Evolutionary conservation across 2,888 invertebrate species (phyloP).

Genomic region (Hyposoter didymator): DNA sequence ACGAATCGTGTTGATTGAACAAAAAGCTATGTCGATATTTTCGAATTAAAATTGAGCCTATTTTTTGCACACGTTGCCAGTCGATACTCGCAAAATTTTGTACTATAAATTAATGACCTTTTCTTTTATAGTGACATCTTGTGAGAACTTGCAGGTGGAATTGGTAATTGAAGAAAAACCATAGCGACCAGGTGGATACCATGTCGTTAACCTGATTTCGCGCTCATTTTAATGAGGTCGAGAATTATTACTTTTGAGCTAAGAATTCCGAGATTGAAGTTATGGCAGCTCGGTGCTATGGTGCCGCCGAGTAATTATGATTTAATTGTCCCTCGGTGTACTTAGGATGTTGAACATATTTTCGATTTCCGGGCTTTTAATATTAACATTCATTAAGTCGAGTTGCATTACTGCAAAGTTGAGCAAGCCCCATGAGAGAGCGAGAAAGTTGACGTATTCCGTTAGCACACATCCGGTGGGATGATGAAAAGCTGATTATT

Average conservation of each 20-base stretch:
- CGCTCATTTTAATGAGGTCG: not conserved
- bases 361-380: not conserved
- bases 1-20: no score
- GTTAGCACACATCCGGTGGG: constrained; percentile 7
- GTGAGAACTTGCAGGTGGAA: no score
- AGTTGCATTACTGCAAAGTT: not conserved
- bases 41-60: not conserved
- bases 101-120: not conserved
- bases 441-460: not conserved
- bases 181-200: no score
- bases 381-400: not conserved
- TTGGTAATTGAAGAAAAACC: no score
- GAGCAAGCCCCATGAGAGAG: not conserved
- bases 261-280: not conserved
- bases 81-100: not conserved
- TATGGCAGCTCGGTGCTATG: not conserved
- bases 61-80: not conserved
- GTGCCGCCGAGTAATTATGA: not conserved
- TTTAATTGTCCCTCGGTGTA: not conserved
- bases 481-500: constrained; percentile 30
- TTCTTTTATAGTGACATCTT: not conserved
- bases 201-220: not conserved
- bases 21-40: not conserved
- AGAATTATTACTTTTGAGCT: not conserved
- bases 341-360: not conserved